Conservation (phyloP, 2,797 vertebrate genomes). For the Rhodeus uyekii region DNA sequence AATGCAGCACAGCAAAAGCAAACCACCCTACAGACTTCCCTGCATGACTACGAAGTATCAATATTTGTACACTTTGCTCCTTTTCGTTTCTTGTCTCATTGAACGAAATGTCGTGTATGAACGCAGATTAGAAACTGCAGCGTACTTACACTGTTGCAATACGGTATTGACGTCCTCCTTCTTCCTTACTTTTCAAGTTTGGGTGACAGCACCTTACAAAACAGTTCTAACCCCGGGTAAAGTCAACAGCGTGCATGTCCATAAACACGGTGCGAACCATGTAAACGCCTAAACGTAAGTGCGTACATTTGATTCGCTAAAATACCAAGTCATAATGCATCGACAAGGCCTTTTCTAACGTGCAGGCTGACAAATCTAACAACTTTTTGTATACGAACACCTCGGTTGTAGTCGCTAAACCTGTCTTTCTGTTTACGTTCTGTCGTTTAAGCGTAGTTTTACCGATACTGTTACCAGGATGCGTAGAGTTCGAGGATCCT, state of each 20-base stretch:
- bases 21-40: background rate
- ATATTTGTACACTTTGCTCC: background rate
- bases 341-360: conserved; percentile 17
- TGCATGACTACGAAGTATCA: background rate
- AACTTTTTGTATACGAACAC: conserved; percentile 7
- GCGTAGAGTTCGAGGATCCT: conserved; percentile 27
- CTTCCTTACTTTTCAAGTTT: conserved; percentile 40
- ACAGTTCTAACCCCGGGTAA: conserved; percentile 70
- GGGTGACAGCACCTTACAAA: conserved; percentile 65
- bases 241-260: conserved; percentile 73
- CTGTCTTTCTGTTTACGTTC: conserved; percentile 3
- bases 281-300: conserved; percentile 42
- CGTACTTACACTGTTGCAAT: conserved; percentile 42
- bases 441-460: background rate
- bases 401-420: background rate
- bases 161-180: conserved; percentile 28
- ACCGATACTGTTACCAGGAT: conserved; percentile 30
- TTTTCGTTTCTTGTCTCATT: background rate
- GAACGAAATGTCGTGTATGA: background rate
- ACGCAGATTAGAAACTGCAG: background rate
- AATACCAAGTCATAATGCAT: conserved; percentile 29
- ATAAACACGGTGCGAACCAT: too few species aligned
- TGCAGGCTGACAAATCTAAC: background rate
- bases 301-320: conserved; percentile 21
- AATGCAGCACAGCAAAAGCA: conserved; percentile 9